Evolutionary conservation across 2,888 invertebrate genomes (phyloP).

Genomic region (Salticus scenicus): DNA sequence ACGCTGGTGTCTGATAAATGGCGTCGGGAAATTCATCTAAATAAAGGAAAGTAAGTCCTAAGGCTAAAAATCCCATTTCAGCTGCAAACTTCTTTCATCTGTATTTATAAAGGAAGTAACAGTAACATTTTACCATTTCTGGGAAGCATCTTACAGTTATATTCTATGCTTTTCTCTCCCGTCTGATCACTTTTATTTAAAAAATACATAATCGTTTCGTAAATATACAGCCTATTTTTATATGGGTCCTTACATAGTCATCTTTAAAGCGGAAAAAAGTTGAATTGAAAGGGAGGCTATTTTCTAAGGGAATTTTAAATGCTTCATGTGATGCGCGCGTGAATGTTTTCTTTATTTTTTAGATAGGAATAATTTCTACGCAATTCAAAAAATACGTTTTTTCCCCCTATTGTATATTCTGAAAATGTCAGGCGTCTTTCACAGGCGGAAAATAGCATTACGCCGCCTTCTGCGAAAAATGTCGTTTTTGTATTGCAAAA

Average conservation of each 20-base stretch:
- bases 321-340: background rate
- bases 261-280: background rate
- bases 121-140: background rate
- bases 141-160: too few species aligned
- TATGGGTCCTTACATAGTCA: background rate
- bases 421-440: too few species aligned
- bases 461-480: too few species aligned
- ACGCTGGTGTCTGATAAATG: background rate
- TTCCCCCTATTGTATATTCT: too few species aligned
- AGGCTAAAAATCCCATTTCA: background rate
- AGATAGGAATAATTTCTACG: too few species aligned
- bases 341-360: too few species aligned
- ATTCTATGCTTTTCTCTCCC: too few species aligned
- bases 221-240: background rate
- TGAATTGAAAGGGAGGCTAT: background rate
- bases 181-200: background rate
- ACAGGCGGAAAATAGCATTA: too few species aligned
- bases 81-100: background rate
- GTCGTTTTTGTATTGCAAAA: too few species aligned
- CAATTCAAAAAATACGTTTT: too few species aligned
- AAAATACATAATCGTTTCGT: background rate
- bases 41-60: background rate
- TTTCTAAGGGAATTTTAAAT: background rate
- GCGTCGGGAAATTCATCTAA: background rate
- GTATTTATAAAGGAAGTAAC: slow-evolving; percentile 4